Evolutionary conservation across 2,888 invertebrate species (phyloP).

Genomic region (Tyria jacobaeae): DNA sequence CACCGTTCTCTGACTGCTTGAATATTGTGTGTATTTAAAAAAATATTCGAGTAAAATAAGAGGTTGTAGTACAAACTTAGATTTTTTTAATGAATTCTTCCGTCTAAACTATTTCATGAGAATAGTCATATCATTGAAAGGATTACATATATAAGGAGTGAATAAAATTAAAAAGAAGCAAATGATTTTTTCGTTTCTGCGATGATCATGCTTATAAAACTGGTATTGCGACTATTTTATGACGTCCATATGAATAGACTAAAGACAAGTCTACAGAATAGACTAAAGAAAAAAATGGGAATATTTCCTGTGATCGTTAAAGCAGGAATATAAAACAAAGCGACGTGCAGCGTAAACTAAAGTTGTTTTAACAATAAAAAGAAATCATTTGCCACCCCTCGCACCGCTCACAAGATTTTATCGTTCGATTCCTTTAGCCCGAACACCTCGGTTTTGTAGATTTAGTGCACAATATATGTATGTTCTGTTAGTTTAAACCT

Average conservation of each 20-base stretch:
- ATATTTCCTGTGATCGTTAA: neutral
- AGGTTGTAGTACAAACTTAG: too few species aligned
- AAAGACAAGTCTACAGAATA: neutral
- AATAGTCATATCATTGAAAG: too few species aligned
- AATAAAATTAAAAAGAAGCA: too few species aligned
- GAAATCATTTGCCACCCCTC: constrained; percentile 5
- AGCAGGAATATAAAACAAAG: constrained; percentile 11
- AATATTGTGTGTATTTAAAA: too few species aligned
- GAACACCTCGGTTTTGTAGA: constrained; percentile 2
- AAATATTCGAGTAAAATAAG: too few species aligned
- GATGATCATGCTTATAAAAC: too few species aligned
- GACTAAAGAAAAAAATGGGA: neutral
- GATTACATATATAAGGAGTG: too few species aligned
- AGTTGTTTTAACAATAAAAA: constrained; percentile 18
- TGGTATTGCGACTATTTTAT: neutral
- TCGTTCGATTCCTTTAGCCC: neutral
- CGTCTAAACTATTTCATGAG: too few species aligned
- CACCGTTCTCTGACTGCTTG: too few species aligned
- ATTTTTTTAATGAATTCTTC: too few species aligned
- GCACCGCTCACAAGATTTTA: constrained; percentile 14
- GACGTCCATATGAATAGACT: neutral
- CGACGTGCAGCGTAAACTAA: constrained; percentile 1
- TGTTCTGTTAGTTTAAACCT: neutral
- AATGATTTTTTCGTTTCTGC: too few species aligned
- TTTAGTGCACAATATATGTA: constrained; percentile 2